Base-by-base conservation (phyloP, 1,140 invertebrate species). In the Tachypleus tridentatus region DNA sequence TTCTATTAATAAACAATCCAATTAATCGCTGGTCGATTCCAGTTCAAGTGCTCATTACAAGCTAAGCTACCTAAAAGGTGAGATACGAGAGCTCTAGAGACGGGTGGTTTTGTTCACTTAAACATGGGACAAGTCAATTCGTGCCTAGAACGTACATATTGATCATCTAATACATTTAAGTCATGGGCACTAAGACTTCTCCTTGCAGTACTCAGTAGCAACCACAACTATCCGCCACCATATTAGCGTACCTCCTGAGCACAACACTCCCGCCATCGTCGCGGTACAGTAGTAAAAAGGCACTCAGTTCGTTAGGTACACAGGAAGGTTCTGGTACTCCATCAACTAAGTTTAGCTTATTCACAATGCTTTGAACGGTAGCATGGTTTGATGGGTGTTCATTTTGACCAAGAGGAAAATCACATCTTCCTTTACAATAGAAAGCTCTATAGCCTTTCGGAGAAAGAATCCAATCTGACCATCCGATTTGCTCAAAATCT, bases 331-430 rank as follows among this genome's bases (percentile, higher is more conserved):
- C 91, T 6, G 88, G 76, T 7, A 73, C 66, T 6, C 82, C 81
- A 0, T 91, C 90, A 3, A 77, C 76, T 29, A 29, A 29, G 69
- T 84, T 86, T 70, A 92, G 81, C 4, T 92, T 79, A 77, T 94
- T 89, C 8, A 94, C 89, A 58, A 95, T 77, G 1, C 91, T 94
- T 78, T 95, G 92, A 4, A 96, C 91, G 71, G 95, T 94, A 0
- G 93, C 93, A 75, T 97, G 93, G 79, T 95, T 96, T 1, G 93
- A 94, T 10, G 92, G 91, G 77, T 97, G 96, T 84, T 92, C 91
- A 72, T 91, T 87, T 10, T 75, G 73, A 59, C 74, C 75, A 4
- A 95, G 76, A 0, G 93, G 92, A 72, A 95, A 95, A 76, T 89
- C 89, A 74, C 93, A 96, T 77, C 93, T 90, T 3, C 93, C 93